Conservation (phyloP, 1,140 invertebrate species). For the Papilio xuthus region DNA sequence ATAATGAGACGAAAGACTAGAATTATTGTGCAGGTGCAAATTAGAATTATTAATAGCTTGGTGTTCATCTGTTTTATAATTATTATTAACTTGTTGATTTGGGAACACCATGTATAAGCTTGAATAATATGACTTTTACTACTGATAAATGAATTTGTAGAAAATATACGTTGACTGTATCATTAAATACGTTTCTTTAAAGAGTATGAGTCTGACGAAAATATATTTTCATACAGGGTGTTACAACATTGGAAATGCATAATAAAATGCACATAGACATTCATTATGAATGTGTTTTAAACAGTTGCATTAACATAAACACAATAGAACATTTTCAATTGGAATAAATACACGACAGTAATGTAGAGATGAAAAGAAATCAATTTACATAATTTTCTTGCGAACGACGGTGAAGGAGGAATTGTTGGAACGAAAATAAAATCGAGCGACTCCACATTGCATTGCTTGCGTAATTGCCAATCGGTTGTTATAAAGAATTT, state of each 20-base stretch:
- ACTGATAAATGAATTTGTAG: too few species aligned
- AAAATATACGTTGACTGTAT: too few species aligned
- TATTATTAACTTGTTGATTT: too few species aligned
- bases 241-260: not conserved
- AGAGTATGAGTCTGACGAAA: too few species aligned
- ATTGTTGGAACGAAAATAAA: slow-evolving; percentile 13
- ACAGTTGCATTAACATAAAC: not conserved
- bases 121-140: too few species aligned
- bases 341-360: not conserved
- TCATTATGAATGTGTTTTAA: not conserved
- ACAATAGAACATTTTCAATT: slow-evolving; percentile 1
- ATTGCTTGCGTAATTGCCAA: slow-evolving; percentile 8
- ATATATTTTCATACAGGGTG: too few species aligned
- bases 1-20: too few species aligned
- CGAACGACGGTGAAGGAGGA: not conserved
- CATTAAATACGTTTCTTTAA: too few species aligned
- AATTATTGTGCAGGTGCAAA: too few species aligned
- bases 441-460: not conserved
- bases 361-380: slow-evolving; percentile 12
- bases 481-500: not conserved
- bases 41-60: too few species aligned
- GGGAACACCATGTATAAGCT: too few species aligned
- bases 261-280: not conserved
- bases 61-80: too few species aligned
- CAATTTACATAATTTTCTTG: slow-evolving; percentile 20